Percentiles rank a stretch among this genome's conserved stretches.
Conservation (phyloP, 1,140 invertebrate species). For the Drosophila setifemur region DNA sequence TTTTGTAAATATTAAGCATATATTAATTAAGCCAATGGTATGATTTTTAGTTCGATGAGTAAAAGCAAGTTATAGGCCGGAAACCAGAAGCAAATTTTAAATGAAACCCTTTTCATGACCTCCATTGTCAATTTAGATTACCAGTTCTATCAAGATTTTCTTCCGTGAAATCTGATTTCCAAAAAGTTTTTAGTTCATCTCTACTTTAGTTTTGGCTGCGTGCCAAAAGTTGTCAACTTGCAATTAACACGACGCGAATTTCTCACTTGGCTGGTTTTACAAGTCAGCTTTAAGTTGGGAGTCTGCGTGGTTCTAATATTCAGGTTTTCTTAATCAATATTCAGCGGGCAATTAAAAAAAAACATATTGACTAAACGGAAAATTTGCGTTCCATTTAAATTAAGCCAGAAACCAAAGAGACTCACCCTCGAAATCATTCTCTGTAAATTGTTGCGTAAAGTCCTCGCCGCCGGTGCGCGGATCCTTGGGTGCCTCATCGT, state of each 20-base stretch:
- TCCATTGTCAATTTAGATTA: background rate
- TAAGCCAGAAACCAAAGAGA: too few relatives aligned
- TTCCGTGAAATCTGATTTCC: background rate
- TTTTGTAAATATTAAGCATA: constrained; percentile 2
- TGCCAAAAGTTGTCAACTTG: constrained; percentile 13
- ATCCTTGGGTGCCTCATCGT: constrained; percentile 92
- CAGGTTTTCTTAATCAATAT: constrained; percentile 20
- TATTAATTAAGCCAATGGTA: constrained; percentile 9
- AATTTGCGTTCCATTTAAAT: constrained; percentile 1
- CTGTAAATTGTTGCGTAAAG: constrained; percentile 90
- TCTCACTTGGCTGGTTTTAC: constrained; percentile 44
- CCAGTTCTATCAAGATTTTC: constrained; percentile 15
- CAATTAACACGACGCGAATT: constrained; percentile 50
- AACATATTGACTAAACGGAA: background rate
- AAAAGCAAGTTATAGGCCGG: constrained; percentile 12
- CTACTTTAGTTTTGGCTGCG: constrained; percentile 1
- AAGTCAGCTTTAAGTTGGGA: constrained; percentile 3
- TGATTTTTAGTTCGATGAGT: background rate
- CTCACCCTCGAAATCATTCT: constrained; percentile 93
- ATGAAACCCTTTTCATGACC: constrained; percentile 2
- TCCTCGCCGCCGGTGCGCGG: constrained; percentile 89
- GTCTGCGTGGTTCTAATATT: background rate
- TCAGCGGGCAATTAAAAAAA: constrained; percentile 14
- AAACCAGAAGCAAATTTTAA: constrained; percentile 19
- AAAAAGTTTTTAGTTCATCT: constrained; percentile 1